Percentiles rank a stretch among this genome's conserved stretches.
phyloP scores from a whole-genome alignment of 2,113 vertebrate genomes.

The Laterallus jamaicensis region DNA sequence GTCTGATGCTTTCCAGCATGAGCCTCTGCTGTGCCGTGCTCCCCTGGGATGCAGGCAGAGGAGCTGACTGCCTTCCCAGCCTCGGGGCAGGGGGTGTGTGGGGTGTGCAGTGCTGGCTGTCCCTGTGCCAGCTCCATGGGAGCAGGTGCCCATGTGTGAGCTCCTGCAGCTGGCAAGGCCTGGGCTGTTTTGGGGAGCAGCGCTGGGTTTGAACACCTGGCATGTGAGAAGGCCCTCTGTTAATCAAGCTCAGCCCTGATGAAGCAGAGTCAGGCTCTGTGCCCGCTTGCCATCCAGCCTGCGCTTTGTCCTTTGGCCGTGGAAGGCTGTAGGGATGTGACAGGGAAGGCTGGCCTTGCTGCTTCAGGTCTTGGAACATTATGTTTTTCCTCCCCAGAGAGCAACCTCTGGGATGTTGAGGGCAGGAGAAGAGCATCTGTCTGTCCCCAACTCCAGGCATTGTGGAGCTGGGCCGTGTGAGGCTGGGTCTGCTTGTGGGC shows the following conservation, averaged over 20 bases:
- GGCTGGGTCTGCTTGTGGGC: neutral
- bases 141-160: neutral
- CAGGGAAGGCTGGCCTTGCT: neutral
- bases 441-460: fast-evolving
- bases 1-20: neutral
- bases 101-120: fast-evolving
- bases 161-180: neutral
- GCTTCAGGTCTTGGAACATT: too few relatives aligned
- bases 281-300: neutral
- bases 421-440: neutral
- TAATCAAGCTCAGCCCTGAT: neutral
- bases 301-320: neutral
- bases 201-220: neutral
- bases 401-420: neutral
- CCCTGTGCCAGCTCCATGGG: neutral
- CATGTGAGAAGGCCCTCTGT: fast-evolving
- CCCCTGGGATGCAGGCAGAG: neutral
- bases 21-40: neutral
- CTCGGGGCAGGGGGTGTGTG: neutral
- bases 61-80: neutral
- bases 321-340: neutral
- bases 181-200: fast-evolving
- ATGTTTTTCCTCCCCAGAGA: too few relatives aligned
- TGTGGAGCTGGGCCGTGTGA: fast-evolving
- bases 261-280: neutral